These are phyloP conservation scores for Agonopterix arenella DNA, from an alignment of 2,888 invertebrate species.

Conservation along the genomic window DNA sequence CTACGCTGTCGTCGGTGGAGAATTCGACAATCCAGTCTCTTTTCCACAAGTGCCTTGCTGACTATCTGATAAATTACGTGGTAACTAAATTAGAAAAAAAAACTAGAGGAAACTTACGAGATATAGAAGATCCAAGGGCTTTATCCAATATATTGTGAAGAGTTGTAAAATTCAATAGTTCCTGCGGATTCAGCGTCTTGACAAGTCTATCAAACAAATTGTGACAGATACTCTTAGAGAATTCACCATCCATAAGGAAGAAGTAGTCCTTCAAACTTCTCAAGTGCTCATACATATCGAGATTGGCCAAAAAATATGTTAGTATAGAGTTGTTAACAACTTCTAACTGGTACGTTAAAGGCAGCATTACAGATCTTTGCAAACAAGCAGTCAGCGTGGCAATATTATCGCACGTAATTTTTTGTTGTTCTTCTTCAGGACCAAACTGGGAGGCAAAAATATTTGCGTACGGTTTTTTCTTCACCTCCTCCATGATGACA, in stretches of 20 bases:
- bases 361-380: slow-evolving; percentile 81
- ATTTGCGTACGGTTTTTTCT: slow-evolving; percentile 58
- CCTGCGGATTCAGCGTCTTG: slow-evolving; percentile 79
- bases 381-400: slow-evolving; percentile 77
- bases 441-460: slow-evolving; percentile 48
- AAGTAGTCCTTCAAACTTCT: slow-evolving; percentile 86
- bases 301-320: slow-evolving; percentile 80
- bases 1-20: no score
- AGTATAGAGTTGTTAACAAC: slow-evolving; percentile 84
- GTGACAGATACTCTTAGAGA: slow-evolving; percentile 82
- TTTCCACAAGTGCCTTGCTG: no score
- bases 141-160: slow-evolving; percentile 82
- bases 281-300: slow-evolving; percentile 83
- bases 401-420: slow-evolving; percentile 53
- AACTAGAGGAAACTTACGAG: slow-evolving; percentile 54
- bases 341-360: slow-evolving; percentile 81
- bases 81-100: not conserved
- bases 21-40: no score
- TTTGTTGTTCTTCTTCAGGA: slow-evolving; percentile 37
- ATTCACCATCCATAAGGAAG: slow-evolving; percentile 88
- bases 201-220: slow-evolving; percentile 82
- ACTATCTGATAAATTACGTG: no score
- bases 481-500: slow-evolving; percentile 56
- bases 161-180: slow-evolving; percentile 82
- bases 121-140: slow-evolving; percentile 81